These are phyloP conservation scores for Sebastes nivosus DNA, from an alignment of 2,797 vertebrate genomes.

Conservation along the genomic window DNA sequence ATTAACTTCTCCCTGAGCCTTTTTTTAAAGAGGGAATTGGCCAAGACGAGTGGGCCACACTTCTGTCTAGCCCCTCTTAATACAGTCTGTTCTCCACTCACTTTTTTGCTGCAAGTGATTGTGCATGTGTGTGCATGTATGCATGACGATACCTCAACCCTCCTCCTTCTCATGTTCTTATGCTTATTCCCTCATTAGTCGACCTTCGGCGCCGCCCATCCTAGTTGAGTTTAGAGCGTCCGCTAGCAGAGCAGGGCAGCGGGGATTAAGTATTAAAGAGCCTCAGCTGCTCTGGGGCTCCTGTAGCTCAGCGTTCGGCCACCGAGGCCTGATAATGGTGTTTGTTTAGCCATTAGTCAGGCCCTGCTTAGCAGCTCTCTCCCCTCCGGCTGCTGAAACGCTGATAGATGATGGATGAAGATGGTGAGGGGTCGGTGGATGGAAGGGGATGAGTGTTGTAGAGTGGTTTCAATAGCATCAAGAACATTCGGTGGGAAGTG, in stretches of 20 bases:
- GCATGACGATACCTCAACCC: conserved; percentile 16
- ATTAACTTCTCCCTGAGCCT: conserved; percentile 71
- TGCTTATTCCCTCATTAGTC: conserved; percentile 60
- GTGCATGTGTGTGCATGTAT: conserved; percentile 15
- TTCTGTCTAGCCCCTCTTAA: conserved; percentile 30
- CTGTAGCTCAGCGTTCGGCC: conserved; percentile 67
- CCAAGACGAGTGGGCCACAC: conserved; percentile 53
- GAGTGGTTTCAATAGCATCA: conserved; percentile 53
- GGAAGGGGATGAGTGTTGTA: conserved; percentile 50
- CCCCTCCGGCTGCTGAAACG: conserved; percentile 56
- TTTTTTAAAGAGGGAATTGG: conserved; percentile 61
- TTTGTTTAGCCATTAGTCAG: conserved; percentile 86
- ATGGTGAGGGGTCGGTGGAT: conserved; percentile 48
- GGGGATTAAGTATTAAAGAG: conserved; percentile 78
- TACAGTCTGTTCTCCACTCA: conserved; percentile 22
- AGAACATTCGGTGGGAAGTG: conserved; percentile 40
- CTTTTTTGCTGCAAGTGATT: conserved; percentile 39
- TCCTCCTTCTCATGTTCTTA: conserved; percentile 34
- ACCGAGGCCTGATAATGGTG: conserved; percentile 79
- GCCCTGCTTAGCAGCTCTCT: conserved; percentile 73
- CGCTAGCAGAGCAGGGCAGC: conserved; percentile 51
- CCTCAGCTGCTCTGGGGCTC: conserved; percentile 71
- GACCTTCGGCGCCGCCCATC: conserved; percentile 36
- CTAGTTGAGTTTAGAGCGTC: conserved; percentile 38
- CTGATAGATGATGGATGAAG: conserved; percentile 71